Evolutionary conservation across 2,888 invertebrate species (phyloP), one percentile per base, ranked within the genome.

Genomic region (Nezara viridula): DNA sequence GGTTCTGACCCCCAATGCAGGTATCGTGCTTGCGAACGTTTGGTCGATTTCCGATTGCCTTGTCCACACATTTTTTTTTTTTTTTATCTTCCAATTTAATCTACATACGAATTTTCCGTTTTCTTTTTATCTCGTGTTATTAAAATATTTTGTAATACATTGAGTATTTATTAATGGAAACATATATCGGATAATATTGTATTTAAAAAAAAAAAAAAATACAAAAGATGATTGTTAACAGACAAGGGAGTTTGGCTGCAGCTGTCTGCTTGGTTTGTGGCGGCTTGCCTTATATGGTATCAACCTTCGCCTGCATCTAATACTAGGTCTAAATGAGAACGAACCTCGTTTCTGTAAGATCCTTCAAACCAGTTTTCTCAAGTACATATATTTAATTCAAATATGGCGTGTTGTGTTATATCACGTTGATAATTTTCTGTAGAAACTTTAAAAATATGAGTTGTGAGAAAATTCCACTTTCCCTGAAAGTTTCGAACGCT

Each of bases 271-370:
- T 73, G 14, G 32, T 2, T 37, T 32, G 66, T 37, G 66, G 19
- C 14, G 32, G 37, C 24, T 21, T 73, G 21, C 66, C 66, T 73
- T 73, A 73, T 73, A 73, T 73, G 66, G 66, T 19, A 73, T 32
- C 66, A 73, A 73, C 66, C 66, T 73, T 73, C 66, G 66, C 66
- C 7, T 73, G 66, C 32, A 73, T 27, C 66, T 73, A 73, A 73
- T 73, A 37, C 66, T 73, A 37, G 66, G 66, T 21, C 66, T 73
- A 32, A 16, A 73, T 19, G 32, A 16, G 37, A 37, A 37, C 66
- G 19, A 73, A 73, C 66, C 66, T 73, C 19, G 66, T 73, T 73
- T 73, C 60, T 16, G 27, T 27, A 3, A 16, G 60, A 27, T 60
- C 37, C 16, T 73, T 73, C 66, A 73, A 73, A 73, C 66, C 66